Evolutionary conservation across 1,140 invertebrate species (phyloP).

Genomic region (Zaprionus inermis): DNA sequence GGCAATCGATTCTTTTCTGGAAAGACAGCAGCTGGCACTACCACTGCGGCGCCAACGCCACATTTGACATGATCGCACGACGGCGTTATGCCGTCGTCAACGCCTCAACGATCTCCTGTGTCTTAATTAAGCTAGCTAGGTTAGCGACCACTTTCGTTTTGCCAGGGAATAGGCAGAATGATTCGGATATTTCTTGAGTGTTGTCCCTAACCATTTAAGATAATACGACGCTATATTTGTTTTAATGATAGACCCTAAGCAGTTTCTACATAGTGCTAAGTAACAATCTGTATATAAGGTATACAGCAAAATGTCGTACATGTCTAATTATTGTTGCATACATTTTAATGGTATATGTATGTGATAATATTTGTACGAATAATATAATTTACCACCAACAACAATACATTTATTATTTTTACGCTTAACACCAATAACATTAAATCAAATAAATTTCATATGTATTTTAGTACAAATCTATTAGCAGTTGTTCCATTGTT

Average conservation of each 20-base stretch:
- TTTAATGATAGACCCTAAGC: conserved; percentile 65
- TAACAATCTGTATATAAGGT: conserved; percentile 42
- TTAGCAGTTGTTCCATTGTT: neutral
- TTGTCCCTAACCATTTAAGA: conserved; percentile 60
- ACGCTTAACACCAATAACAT: conserved; percentile 72
- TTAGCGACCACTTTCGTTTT: conserved; percentile 56
- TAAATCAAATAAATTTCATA: conserved; percentile 64
- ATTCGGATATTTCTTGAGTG: conserved; percentile 48
- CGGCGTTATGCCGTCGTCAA: conserved; percentile 54
- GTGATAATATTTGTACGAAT: conserved; percentile 21
- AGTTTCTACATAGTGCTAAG: conserved; percentile 65
- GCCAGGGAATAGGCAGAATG: conserved; percentile 47
- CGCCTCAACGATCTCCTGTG: conserved; percentile 78
- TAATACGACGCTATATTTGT: conserved; percentile 73
- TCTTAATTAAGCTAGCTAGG: conserved; percentile 75
- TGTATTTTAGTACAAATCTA: conserved; percentile 57
- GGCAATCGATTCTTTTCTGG: conserved; percentile 70
- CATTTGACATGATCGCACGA: conserved; percentile 73
- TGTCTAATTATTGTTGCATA: conserved; percentile 37
- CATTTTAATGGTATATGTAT: conserved; percentile 16
- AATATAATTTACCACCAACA: conserved; percentile 30
- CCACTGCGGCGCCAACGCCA: conserved; percentile 39
- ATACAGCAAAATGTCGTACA: conserved; percentile 14
- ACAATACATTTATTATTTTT: conserved; percentile 62
- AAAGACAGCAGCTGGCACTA: conserved; percentile 39